Percentiles rank a stretch among this genome's conserved stretches.
phyloP scores from a whole-genome alignment of 2,888 invertebrate genomes.

The Helicoverpa assulta region DNA sequence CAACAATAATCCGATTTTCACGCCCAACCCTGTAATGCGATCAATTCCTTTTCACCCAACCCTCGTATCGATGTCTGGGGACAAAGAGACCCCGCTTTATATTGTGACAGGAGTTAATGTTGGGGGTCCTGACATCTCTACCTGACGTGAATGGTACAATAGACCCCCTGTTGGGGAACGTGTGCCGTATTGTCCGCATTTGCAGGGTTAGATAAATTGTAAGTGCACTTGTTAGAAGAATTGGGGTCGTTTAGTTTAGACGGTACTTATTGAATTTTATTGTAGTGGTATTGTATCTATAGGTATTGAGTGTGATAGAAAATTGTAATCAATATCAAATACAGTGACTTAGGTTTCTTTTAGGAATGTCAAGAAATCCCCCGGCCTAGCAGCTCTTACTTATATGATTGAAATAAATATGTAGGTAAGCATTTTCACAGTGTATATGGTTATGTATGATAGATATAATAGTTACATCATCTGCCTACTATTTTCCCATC shows the following conservation, averaged over 20 bases:
- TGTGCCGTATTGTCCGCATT: constrained; percentile 68
- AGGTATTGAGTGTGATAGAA: background rate
- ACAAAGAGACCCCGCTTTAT: constrained; percentile 77
- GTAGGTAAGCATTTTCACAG: too few relatives aligned
- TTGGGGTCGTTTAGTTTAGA: constrained; percentile 37
- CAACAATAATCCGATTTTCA: constrained; percentile 73
- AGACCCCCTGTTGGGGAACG: constrained; percentile 62
- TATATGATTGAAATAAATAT: too few relatives aligned
- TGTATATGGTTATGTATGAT: too few relatives aligned
- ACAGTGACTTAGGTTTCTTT: too few relatives aligned
- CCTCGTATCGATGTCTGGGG: constrained; percentile 79
- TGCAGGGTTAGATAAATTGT: constrained; percentile 68
- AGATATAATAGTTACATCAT: too few relatives aligned
- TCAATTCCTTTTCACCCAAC: constrained; percentile 64
- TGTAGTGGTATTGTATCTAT: constrained; percentile 2
- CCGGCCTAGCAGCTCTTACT: too few relatives aligned
- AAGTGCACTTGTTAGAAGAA: constrained; percentile 65
- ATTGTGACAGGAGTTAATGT: constrained; percentile 89
- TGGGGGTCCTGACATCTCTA: constrained; percentile 77
- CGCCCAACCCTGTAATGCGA: constrained; percentile 72
- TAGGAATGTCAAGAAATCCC: too few relatives aligned
- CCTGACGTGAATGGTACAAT: constrained; percentile 71
- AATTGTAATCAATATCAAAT: too few relatives aligned
- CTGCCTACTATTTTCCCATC: too few relatives aligned
- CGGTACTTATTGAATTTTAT: background rate